These are phyloP conservation scores for Athalia circularis DNA, from an alignment of 2,888 invertebrate genomes.

Conservation along the genomic window DNA sequence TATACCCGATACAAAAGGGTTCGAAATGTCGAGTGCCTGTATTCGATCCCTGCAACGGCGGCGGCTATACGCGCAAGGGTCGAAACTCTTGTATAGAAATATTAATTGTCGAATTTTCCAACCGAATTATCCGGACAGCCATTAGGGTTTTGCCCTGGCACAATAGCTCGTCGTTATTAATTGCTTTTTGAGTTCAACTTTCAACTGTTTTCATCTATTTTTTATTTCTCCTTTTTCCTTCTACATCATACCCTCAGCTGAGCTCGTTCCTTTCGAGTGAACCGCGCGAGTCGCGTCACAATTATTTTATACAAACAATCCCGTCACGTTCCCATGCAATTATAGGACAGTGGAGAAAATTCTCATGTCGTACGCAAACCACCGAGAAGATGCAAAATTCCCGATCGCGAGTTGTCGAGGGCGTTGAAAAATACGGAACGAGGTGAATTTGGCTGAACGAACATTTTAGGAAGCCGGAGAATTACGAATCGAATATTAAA, in stretches of 20 bases:
- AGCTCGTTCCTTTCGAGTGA: no score
- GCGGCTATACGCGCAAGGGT: conserved; percentile 17
- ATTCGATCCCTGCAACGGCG: conserved; percentile 8
- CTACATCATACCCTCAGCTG: background rate
- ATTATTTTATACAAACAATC: no score
- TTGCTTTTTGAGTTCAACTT: conserved; percentile 30
- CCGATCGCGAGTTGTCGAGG: no score
- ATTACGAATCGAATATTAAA: no score
- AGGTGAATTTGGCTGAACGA: no score
- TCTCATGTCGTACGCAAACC: no score
- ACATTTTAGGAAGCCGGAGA: no score
- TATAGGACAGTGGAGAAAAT: no score
- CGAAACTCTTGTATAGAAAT: conserved; percentile 57
- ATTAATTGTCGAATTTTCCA: conserved; percentile 70
- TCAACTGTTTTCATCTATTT: conserved; percentile 18
- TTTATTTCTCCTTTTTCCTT: background rate
- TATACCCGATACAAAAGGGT: conserved; percentile 52
- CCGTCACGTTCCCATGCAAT: no score
- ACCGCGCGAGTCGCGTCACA: no score
- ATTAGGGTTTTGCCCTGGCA: conserved; percentile 31
- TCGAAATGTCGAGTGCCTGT: conserved; percentile 30
- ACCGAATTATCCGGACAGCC: conserved; percentile 54
- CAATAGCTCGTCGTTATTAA: conserved; percentile 36
- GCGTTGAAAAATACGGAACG: no score
- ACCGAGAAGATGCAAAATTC: no score